Evolutionary conservation across 2,797 vertebrate genomes (phyloP).

Genomic region (Lateolabrax maculatus): DNA sequence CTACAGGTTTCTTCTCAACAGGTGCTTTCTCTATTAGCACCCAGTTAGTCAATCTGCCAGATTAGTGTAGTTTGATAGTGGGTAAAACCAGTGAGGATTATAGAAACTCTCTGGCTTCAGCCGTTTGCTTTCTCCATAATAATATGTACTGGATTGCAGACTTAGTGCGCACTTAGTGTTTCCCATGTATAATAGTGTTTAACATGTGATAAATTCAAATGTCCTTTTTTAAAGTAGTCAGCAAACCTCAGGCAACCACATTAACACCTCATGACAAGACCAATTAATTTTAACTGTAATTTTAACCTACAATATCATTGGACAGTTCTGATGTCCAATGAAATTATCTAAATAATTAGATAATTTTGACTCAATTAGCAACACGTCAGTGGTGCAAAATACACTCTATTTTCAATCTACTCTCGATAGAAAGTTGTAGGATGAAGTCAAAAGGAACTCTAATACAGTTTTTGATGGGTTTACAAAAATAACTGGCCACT

Average conservation of each 20-base stretch:
- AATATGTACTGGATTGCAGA: slow-evolving; percentile 7
- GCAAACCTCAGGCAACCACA: neutral
- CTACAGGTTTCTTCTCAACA: neutral
- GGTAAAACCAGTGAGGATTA: neutral
- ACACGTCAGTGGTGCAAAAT: neutral
- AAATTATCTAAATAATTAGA: neutral
- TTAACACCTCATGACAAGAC: neutral
- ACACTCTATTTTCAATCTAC: neutral
- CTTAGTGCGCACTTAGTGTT: slow-evolving; percentile 2
- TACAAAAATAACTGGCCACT: neutral
- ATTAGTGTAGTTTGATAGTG: slow-evolving; percentile 2
- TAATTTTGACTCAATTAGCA: neutral
- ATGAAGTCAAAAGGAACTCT: neutral
- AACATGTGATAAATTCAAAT: neutral
- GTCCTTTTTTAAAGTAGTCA: neutral
- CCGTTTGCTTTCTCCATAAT: slow-evolving; percentile 12
- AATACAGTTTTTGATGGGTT: neutral
- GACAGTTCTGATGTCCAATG: neutral
- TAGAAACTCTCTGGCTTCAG: slow-evolving; percentile 10
- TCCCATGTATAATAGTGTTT: neutral
- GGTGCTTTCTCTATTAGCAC: neutral
- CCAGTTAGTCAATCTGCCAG: slow-evolving; percentile 1
- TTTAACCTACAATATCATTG: neutral
- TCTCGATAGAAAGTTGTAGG: too few species aligned
- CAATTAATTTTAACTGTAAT: neutral